phyloP scores from a whole-genome alignment of 2,113 vertebrate genomes.

The Sapajus apella region DNA sequence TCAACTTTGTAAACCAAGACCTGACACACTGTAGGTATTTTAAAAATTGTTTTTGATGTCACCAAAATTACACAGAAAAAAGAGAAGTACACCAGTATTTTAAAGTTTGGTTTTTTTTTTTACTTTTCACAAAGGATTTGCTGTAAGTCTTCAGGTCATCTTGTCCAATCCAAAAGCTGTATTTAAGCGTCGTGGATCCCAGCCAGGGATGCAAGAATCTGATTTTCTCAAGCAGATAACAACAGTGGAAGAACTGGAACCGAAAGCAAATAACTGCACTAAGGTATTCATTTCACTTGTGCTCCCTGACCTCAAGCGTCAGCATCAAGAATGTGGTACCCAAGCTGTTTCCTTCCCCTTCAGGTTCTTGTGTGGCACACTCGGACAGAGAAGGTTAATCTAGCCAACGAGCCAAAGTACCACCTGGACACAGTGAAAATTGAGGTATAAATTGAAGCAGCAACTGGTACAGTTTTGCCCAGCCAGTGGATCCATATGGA shows the following conservation, averaged over 20 bases:
- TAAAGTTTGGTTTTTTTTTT: slow-evolving; percentile 2
- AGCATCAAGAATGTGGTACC: neutral
- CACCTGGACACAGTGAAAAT: slow-evolving; percentile 93
- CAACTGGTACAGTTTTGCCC: neutral
- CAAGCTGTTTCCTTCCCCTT: slow-evolving; percentile 18
- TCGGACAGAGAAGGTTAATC: slow-evolving; percentile 96
- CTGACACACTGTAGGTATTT: neutral
- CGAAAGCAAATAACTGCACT: slow-evolving; percentile 97
- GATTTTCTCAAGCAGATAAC: slow-evolving; percentile 99
- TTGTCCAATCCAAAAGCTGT: slow-evolving; percentile 93
- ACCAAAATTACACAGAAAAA: neutral
- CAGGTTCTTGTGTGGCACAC: slow-evolving; percentile 99
- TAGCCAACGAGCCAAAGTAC: slow-evolving; percentile 95
- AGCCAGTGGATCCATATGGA: neutral
- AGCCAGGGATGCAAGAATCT: slow-evolving; percentile 99
- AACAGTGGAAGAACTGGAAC: slow-evolving; percentile 95
- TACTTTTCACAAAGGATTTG: slow-evolving; percentile 90
- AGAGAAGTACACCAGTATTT: neutral
- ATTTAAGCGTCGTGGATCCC: slow-evolving; percentile 96
- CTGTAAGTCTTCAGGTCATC: slow-evolving; percentile 97
- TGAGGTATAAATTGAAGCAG: slow-evolving; percentile 88
- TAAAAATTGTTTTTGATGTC: neutral
- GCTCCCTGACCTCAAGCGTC: neutral
- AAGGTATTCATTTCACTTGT: slow-evolving; percentile 85
- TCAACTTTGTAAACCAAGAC: neutral